These are phyloP conservation scores for Tuberolachnus salignus DNA, from an alignment of 2,888 invertebrate species.

Conservation along the genomic window DNA sequence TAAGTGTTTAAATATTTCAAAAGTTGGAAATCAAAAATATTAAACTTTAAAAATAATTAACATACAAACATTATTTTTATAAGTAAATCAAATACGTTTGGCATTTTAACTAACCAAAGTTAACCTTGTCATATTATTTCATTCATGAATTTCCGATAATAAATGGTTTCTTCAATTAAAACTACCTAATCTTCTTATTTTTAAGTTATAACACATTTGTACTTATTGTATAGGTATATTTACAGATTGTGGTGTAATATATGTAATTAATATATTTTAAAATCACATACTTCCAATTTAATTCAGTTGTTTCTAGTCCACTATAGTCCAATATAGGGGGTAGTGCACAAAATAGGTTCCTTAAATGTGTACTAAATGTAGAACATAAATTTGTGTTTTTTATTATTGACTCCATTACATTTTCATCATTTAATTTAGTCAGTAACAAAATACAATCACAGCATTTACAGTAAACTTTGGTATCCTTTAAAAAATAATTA, in stretches of 20 bases:
- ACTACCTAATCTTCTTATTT: too few species aligned
- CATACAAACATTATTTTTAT: neutral
- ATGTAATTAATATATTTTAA: neutral
- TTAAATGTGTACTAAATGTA: slow-evolving; percentile 37
- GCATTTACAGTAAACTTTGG: slow-evolving; percentile 26
- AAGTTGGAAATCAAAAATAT: neutral
- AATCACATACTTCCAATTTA: slow-evolving; percentile 37
- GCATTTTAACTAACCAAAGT: too few species aligned
- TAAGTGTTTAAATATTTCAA: neutral
- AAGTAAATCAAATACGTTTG: too few species aligned
- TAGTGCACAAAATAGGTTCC: slow-evolving; percentile 19
- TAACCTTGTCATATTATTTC: too few species aligned
- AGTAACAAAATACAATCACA: slow-evolving; percentile 35
- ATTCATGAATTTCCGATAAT: too few species aligned
- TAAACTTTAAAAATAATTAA: neutral
- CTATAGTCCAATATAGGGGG: slow-evolving; percentile 38
- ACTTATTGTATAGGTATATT: neutral
- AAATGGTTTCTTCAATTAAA: too few species aligned
- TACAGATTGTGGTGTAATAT: neutral
- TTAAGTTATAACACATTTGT: neutral
- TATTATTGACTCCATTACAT: slow-evolving; percentile 27
- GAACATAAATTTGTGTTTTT: slow-evolving; percentile 38
- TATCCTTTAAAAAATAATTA: slow-evolving; percentile 28
- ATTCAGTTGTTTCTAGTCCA: slow-evolving; percentile 41
- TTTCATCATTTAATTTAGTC: slow-evolving; percentile 44